A percentile compares a stretch with the other conserved stretches of the same genome.
These are phyloP conservation scores for Meloidogyne hapla DNA, from an alignment of 1,140 invertebrate genomes.

Conservation along the genomic window DNA sequence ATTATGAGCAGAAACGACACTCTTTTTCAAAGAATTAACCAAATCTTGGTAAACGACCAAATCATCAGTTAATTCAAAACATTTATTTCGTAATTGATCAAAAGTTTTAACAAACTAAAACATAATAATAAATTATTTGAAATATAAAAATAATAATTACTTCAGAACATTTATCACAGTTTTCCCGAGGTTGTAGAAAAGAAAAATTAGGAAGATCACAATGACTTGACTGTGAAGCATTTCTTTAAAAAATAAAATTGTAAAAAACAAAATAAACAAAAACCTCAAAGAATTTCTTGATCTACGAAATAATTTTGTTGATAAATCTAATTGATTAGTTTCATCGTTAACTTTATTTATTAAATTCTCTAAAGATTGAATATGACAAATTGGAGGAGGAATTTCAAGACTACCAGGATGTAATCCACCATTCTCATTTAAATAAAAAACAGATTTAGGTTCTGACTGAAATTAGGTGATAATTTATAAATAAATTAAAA, in stretches of 20 bases:
- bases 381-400: conserved; percentile 30
- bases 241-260: not conserved
- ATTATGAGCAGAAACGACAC: conserved; percentile 44
- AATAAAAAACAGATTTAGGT: conserved; percentile 37
- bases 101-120: not conserved
- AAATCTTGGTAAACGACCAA: conserved; percentile 42
- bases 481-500: not conserved
- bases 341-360: conserved; percentile 20
- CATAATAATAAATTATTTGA: not conserved
- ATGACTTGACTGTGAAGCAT: not conserved
- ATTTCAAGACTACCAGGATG: conserved; percentile 33
- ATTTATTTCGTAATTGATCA: conserved; percentile 35
- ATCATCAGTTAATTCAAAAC: conserved; percentile 46
- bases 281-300: conserved; percentile 35
- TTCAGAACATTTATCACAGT: conserved; percentile 40
- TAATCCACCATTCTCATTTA: conserved; percentile 34
- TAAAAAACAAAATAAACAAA: conserved; percentile 6
- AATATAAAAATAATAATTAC: conserved; percentile 7
- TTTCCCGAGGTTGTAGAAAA: conserved; percentile 4
- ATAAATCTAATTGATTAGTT: conserved; percentile 26
- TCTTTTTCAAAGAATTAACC: conserved; percentile 34
- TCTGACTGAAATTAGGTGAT: not conserved
- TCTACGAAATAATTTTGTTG: conserved; percentile 32
- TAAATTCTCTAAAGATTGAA: conserved; percentile 11
- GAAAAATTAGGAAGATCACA: not conserved